These are phyloP conservation scores for Saturnia japonica DNA, from an alignment of 2,888 invertebrate species.

Conservation along the genomic window DNA sequence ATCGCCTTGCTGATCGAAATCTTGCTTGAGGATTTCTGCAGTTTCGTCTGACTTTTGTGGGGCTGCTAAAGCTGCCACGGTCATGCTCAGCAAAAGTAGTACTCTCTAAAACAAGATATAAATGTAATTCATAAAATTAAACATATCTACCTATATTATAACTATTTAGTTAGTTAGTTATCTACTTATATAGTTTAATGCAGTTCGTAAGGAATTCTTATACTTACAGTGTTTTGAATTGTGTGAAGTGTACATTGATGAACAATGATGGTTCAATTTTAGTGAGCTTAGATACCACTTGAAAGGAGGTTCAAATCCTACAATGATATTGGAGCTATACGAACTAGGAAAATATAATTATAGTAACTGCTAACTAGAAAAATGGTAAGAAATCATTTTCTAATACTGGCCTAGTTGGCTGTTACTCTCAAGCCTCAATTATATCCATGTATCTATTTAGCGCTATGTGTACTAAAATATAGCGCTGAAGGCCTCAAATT, in stretches of 20 bases:
- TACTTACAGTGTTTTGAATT: no score
- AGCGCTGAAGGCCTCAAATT: no score
- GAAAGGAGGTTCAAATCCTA: neutral
- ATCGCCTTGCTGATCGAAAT: slow-evolving; percentile 87
- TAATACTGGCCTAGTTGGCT: neutral
- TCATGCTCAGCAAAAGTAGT: slow-evolving; percentile 55
- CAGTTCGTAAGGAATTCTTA: neutral
- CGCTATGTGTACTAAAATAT: no score
- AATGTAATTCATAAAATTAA: neutral
- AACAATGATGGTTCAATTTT: neutral
- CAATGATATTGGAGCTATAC: neutral
- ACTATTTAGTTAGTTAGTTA: no score
- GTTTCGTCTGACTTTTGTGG: slow-evolving; percentile 83
- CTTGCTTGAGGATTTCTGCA: slow-evolving; percentile 86
- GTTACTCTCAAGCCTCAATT: neutral
- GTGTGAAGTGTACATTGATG: no score
- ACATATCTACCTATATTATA: no score
- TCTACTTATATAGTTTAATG: no score
- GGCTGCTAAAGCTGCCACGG: slow-evolving; percentile 64
- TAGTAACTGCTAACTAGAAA: neutral
- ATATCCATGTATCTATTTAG: no score
- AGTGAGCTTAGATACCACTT: neutral
- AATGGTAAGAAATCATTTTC: neutral
- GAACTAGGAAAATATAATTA: neutral
- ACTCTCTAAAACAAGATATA: slow-evolving; percentile 57